A percentile compares a stretch with the other conserved stretches of the same genome.
Evolutionary conservation across 2,797 vertebrate species (phyloP).

Genomic region (Amphiprion clarkii): DNA sequence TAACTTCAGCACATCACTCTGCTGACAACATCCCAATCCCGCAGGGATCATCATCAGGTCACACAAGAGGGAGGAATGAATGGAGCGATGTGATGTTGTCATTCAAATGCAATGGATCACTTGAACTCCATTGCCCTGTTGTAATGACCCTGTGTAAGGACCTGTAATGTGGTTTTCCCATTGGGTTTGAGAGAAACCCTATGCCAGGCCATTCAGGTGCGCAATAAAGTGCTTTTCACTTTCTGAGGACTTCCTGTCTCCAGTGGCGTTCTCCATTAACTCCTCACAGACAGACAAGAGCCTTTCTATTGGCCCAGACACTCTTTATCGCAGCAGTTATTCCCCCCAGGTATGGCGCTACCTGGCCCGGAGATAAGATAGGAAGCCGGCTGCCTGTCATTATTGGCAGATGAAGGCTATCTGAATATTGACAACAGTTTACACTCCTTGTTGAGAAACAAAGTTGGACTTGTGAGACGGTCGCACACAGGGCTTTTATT

Average conservation of each 20-base stretch:
- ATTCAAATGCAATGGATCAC: conserved; percentile 80
- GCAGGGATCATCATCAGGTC: conserved; percentile 71
- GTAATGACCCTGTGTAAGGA: conserved; percentile 79
- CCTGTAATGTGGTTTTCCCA: conserved; percentile 81
- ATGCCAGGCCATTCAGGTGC: conserved; percentile 81
- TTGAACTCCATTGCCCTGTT: conserved; percentile 76
- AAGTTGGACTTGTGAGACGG: conserved; percentile 77
- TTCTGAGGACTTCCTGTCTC: conserved; percentile 86
- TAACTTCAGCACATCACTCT: conserved; percentile 55
- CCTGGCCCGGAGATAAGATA: conserved; percentile 83
- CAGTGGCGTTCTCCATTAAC: conserved; percentile 84
- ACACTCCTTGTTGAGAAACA: conserved; percentile 80
- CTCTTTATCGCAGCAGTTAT: conserved; percentile 78
- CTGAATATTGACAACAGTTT: conserved; percentile 76
- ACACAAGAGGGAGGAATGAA: conserved; percentile 69
- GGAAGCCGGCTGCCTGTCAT: conserved; percentile 70
- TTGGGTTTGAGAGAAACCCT: conserved; percentile 77
- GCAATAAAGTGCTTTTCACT: conserved; percentile 84
- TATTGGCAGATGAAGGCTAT: conserved; percentile 80
- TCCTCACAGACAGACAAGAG: conserved; percentile 76
- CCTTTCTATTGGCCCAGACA: conserved; percentile 76
- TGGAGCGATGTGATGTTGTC: conserved; percentile 77
- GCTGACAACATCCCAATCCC: conserved; percentile 68
- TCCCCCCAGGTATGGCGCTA: conserved; percentile 77
- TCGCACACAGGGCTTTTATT: conserved; percentile 70